Evolutionary conservation across 2,113 vertebrate genomes (phyloP).

Genomic region (Polypterus bichir): DNA sequence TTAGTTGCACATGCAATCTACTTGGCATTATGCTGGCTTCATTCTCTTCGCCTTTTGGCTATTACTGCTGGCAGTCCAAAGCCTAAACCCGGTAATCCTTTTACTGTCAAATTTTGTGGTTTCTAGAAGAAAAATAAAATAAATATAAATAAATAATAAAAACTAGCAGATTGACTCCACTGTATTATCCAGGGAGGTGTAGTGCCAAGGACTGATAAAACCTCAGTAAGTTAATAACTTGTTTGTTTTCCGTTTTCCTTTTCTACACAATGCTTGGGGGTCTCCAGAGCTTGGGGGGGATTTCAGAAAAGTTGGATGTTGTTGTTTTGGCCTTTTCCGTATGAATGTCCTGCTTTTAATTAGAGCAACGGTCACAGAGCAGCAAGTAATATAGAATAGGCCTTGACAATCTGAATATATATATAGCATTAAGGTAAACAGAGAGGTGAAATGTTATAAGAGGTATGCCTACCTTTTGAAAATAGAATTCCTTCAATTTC

Average conservation of each 20-base stretch:
- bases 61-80: conserved; percentile 77
- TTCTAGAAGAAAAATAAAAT: conserved; percentile 39
- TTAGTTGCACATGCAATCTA: conserved; percentile 55
- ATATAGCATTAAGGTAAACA: neutral
- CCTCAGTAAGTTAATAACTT: conserved; percentile 62
- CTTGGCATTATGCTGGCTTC: conserved; percentile 67
- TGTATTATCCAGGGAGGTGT: conserved; percentile 77
- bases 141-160: conserved; percentile 32
- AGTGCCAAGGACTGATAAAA: conserved; percentile 58
- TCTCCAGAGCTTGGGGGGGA: conserved; percentile 45
- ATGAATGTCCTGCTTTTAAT: too few relatives aligned
- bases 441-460: neutral
- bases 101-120: conserved; percentile 82
- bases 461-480: too few relatives aligned
- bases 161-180: conserved; percentile 71
- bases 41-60: conserved; percentile 71
- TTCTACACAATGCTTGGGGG: conserved; percentile 29
- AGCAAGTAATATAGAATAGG: too few relatives aligned
- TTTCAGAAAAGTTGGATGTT: conserved; percentile 21
- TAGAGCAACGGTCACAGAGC: too few relatives aligned
- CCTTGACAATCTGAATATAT: neutral
- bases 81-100: conserved; percentile 95
- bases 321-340: neutral
- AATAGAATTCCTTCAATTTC: too few relatives aligned
- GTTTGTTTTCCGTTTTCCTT: conserved; percentile 49